Conservation (phyloP, 1,140 invertebrate genomes). For the Eurosta solidaginis region DNA sequence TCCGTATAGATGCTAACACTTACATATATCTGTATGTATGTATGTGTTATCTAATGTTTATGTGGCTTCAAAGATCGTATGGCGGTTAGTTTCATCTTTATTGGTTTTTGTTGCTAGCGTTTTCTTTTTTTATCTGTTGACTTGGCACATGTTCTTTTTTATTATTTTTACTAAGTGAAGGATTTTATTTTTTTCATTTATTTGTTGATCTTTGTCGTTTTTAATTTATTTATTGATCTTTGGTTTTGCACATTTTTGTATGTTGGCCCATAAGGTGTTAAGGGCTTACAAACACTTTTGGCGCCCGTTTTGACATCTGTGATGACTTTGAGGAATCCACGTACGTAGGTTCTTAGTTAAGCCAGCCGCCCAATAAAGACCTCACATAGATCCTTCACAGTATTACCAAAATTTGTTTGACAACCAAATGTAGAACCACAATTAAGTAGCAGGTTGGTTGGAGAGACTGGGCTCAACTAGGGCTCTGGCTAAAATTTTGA, state of each 20-base stretch:
- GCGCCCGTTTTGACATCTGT: neutral
- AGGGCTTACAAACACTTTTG: neutral
- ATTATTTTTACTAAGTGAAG: neutral
- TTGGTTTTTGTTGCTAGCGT: neutral
- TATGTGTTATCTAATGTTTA: neutral
- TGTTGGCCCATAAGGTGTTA: neutral
- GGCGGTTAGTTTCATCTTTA: neutral
- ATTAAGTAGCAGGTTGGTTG: no score
- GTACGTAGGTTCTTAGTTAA: no score
- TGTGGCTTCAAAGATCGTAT: neutral
- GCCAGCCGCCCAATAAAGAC: no score
- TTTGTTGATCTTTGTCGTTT: neutral
- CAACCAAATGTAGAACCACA: no score
- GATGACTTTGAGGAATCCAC: neutral
- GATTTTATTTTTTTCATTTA: neutral
- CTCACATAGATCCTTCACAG: no score
- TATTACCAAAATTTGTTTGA: no score
- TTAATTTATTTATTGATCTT: no score
- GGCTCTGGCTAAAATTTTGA: no score
- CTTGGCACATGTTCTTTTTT: slow-evolving; percentile 11
- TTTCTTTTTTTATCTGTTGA: neutral
- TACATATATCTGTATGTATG: neutral
- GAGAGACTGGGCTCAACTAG: no score
- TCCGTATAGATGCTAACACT: neutral
- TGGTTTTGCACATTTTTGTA: neutral